Base-by-base conservation (phyloP, 2,113 vertebrate genomes). In the Megalops atlanticus region DNA sequence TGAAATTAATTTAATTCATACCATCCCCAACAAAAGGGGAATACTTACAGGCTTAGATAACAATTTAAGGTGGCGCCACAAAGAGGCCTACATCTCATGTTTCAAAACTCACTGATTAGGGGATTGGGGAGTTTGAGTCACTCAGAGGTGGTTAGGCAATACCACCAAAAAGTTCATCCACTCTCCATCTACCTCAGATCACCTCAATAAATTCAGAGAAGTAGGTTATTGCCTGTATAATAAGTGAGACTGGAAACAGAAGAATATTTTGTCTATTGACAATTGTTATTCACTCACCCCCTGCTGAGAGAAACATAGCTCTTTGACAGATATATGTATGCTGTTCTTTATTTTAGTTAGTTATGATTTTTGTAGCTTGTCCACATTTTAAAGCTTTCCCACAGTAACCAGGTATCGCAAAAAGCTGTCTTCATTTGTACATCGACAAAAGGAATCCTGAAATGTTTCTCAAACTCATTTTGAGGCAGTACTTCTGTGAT, bases 1-100 rank as follows among this genome's bases (percentile, higher is more conserved):
- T 82, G 82, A 43, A 81, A 82, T 84, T 84, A 76, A 70, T 78
- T 75, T 81, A 79, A 84, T 82, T 85, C 69, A 77, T 85, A 81
- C 84, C 84, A 86, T n/a, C 38, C 81, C 82, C 76, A 82, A 47
- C 35, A n/a, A 54, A 21, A 76, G 75, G 41, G 14, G 38, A 15
- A 7, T 16, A 31, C 58, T 8, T n/a, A 33, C 31, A 15, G 0
- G 73, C 35, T 45, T 21, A 12, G 18, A 21, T 74, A 10, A 39
- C 10, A 18, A 72, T 21, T 31, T 33, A 77, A 36, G 47, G 18
- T 31, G 54, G 24, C 16, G 36, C 18, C 33, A 24, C 24, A 52
- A 52, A 21, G 18, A 47, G 39, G 36, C 5, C 16, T 31, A 27
- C 27, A 1, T 24, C 41, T 4, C 39, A 74, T 21, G 38, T 24